These are phyloP conservation scores for Brachypodius melanocephalos DNA, from an alignment of 2,113 vertebrate species.

Conservation along the genomic window DNA sequence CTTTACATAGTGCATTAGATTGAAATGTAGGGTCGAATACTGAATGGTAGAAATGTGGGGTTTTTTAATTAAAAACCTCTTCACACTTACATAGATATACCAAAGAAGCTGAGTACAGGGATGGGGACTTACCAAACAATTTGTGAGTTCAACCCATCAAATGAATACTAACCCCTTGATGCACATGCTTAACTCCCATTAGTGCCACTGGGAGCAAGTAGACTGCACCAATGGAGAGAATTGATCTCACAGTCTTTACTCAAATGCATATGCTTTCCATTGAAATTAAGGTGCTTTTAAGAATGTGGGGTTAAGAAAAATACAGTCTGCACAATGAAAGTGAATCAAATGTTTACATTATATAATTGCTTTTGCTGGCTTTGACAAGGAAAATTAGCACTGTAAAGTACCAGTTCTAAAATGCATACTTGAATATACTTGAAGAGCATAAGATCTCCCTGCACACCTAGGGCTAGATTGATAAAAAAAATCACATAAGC, in stretches of 20 bases:
- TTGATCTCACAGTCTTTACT: neutral
- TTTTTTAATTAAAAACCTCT: conserved; percentile 43
- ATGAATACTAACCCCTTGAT: conserved; percentile 9
- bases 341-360: conserved; percentile 63
- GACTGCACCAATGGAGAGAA: neutral
- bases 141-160: conserved; percentile 1
- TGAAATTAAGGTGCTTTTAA: conserved; percentile 45
- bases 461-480: neutral
- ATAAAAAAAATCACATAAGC: neutral
- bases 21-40: neutral
- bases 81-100: neutral
- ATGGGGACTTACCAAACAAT: conserved; percentile 2
- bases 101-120: neutral
- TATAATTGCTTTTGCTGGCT: conserved; percentile 57
- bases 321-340: conserved; percentile 10
- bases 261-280: conserved; percentile 4
- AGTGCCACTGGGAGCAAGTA: conserved; percentile 20
- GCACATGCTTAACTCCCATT: conserved; percentile 37
- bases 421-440: conserved; percentile 28
- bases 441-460: neutral
- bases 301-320: conserved; percentile 49
- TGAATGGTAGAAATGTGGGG: neutral
- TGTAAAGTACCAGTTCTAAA: conserved; percentile 23
- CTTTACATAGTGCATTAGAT: neutral
- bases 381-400: conserved; percentile 46